Base-by-base conservation (phyloP, 2,888 invertebrate genomes). In the Phlogophora meticulosa region DNA sequence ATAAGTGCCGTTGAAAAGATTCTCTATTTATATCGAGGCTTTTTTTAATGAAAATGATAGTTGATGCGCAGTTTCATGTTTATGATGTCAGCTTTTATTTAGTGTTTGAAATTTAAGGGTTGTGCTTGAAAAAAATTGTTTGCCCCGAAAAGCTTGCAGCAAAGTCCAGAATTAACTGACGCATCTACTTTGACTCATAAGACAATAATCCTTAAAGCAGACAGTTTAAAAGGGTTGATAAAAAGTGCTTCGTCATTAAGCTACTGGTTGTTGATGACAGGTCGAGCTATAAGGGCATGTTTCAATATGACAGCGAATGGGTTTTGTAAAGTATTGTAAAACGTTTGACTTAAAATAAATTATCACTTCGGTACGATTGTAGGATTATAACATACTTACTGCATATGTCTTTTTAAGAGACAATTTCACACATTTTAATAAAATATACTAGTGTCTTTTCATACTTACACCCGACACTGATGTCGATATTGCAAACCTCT, bases 1-100 rank as follows among this genome's bases (percentile, higher is more conserved):
- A 90, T 91, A 91, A 92, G 91, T 91, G 89, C 85, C 87, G 89
- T 87, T 90, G 88, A 90, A 91, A 91, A 91, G 92, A 91, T 89
- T 90, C 88, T 88, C 87, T 89, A 88, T 92, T 91, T 87, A 86
- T 85, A 89, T 89, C 86, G 83, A 78, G 61, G 66, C 28, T 83
- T 86, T 83, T 83, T 86, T 82, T 83, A 79, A 80, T 82, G 71
- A 76, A 76, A 74, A 85, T 85, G 81, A 87, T 85, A 88, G 86
- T 83, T 86, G 80, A 86, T 86, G 87, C 70, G 76, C 79, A 83
- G 83, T 84, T 83, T 74, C 65, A 56, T 68, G 68, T 72, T 72
- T 78, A 53, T 83, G 73, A 71, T 78, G 78, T 64, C 76, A 69
- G 72, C 78, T 80, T 76, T 51, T 34, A 53, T 10, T 58, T 38